These are phyloP conservation scores for Ictidomys tridecemlineatus DNA, from an alignment of 2,113 vertebrate species.

Conservation along the genomic window DNA sequence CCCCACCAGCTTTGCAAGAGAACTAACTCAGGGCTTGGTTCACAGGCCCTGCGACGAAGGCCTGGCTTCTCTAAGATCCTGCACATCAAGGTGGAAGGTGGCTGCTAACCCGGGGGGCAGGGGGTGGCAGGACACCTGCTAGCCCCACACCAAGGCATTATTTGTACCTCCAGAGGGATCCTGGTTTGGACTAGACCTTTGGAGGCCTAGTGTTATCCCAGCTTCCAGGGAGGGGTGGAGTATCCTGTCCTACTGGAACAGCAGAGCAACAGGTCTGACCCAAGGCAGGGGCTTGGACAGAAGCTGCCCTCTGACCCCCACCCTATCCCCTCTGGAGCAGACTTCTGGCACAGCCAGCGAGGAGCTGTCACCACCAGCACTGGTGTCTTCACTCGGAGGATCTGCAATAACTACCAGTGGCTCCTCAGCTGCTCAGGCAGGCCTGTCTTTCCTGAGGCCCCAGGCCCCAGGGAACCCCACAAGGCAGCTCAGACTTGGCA, in stretches of 20 bases:
- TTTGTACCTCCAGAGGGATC: constrained; percentile 69
- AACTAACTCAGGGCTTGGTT: constrained; percentile 57
- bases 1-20: background rate
- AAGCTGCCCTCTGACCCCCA: constrained; percentile 35
- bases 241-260: constrained; percentile 48
- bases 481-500: constrained; percentile 54
- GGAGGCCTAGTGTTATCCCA: constrained; percentile 47
- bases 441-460: background rate
- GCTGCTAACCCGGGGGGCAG: constrained; percentile 92
- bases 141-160: constrained; percentile 68
- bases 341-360: constrained; percentile 26
- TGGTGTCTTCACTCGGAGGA: constrained; percentile 20
- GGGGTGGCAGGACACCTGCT: constrained; percentile 80
- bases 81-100: constrained; percentile 96
- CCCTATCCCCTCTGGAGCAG: background rate
- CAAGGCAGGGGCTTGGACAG: constrained; percentile 8
- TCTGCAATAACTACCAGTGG: constrained; percentile 63
- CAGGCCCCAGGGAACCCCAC: background rate
- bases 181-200: constrained; percentile 73
- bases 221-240: constrained; percentile 40
- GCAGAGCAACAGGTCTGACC: constrained; percentile 32
- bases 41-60: constrained; percentile 96
- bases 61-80: constrained; percentile 99
- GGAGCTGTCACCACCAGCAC: constrained; percentile 68
- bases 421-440: background rate